Evolutionary conservation across 2,113 vertebrate species (phyloP), one percentile per base, ranked within the genome.

Genomic region (Neomonachus schauinslandi): DNA sequence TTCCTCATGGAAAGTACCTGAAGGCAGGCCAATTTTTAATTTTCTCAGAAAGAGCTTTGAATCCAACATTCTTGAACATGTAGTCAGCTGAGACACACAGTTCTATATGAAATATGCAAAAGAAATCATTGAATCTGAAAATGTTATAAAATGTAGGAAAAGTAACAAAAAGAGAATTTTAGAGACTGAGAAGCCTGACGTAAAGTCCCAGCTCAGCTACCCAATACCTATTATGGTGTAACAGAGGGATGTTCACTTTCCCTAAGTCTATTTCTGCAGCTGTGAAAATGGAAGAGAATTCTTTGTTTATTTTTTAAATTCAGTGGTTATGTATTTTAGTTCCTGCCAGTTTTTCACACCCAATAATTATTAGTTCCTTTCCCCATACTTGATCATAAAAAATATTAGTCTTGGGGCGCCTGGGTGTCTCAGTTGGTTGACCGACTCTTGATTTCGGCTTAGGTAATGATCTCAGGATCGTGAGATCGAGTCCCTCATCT

Each of bases 281-380:
- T 22, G 0, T 91, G 42, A 74, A 91, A 84, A 91, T 84, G 26
- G n/a, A 93, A 93, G 92, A 92, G 46, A 83, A 87, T 72, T 82
- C 5, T 82, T 76, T 92, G 82, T 57, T 97, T 92, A 65, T 71
- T 90, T 83, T 90, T 19, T 79, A 95, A 91, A 59, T 84, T 85
- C 61, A 57, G 3, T 82, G 22, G 39, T 84, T 86, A 57, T 49
- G 15, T 57, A 65, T 91, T 80, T 97, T 88, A 42, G 26, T 79
- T 95, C 39, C 51, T 33, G 1, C 6, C 42, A 28, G 2, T 53
- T 71, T 49, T 79, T 94, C 69, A 91, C 28, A 93, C 8, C 2
- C 7, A 79, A 18, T 89, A 95, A 76, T 91, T 96, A 86, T 42
- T 96, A 74, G 42, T 63, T 95, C n/a, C 42, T 42, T 88, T 95